These are phyloP conservation scores for Noctua comes DNA, from an alignment of 2,888 invertebrate genomes.

Conservation along the genomic window DNA sequence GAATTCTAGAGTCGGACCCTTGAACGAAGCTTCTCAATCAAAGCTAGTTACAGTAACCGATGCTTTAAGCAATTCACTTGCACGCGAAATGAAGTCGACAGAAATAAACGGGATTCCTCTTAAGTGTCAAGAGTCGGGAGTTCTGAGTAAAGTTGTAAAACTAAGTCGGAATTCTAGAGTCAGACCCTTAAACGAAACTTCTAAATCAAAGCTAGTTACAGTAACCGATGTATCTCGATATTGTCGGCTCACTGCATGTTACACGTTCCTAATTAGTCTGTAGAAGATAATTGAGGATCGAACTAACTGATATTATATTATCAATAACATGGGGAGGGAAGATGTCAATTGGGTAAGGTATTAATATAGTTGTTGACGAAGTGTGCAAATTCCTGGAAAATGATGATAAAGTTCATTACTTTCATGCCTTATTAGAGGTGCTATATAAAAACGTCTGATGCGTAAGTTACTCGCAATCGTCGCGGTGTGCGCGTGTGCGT, in stretches of 20 bases:
- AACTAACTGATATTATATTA: slow-evolving; percentile 26
- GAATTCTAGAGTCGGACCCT: too few relatives aligned
- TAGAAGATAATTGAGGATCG: slow-evolving; percentile 49
- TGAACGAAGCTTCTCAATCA: too few relatives aligned
- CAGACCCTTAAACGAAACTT: slow-evolving; percentile 2
- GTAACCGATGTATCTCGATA: slow-evolving; percentile 34
- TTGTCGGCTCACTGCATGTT: slow-evolving; percentile 45
- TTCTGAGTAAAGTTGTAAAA: slow-evolving; percentile 58
- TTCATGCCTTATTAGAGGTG: neutral
- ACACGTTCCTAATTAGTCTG: slow-evolving; percentile 56
- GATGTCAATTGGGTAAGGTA: neutral
- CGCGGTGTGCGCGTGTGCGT: too few relatives aligned
- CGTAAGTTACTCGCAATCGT: neutral
- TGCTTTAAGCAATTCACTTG: too few relatives aligned
- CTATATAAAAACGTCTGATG: neutral
- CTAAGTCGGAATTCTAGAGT: slow-evolving; percentile 25
- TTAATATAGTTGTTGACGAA: neutral
- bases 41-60: too few relatives aligned
- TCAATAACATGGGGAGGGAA: neutral
- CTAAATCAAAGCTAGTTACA: slow-evolving; percentile 55
- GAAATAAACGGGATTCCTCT: slow-evolving; percentile 55
- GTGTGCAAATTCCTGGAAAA: neutral
- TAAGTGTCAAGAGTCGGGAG: slow-evolving; percentile 46
- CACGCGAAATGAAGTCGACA: slow-evolving; percentile 52
- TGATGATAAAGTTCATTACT: neutral